These are phyloP conservation scores for Amphimedon queenslandica DNA, from an alignment of 37 sponge, comb jelly and placozoan species.

Conservation along the genomic window DNA sequence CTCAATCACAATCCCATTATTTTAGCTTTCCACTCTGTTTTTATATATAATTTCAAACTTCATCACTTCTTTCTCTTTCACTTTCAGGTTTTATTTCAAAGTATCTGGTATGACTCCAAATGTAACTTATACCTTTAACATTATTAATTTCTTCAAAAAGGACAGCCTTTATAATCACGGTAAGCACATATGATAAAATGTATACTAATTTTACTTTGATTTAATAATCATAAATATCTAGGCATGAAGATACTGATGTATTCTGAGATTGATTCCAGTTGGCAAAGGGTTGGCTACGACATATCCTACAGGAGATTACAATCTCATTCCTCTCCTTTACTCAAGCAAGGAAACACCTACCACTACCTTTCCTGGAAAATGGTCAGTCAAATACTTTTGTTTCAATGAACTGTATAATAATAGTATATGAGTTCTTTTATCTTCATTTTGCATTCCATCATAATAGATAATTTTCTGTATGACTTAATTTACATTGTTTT, in stretches of 20 bases:
- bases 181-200: conserved; percentile 5
- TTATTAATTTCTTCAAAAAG: conserved; percentile 64
- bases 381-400: too few species aligned
- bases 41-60: too few species aligned
- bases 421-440: too few species aligned
- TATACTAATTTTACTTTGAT: not conserved
- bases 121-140: conserved; percentile 74
- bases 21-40: too few species aligned
- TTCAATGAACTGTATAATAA: too few species aligned
- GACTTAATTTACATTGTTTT: not conserved
- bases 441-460: too few species aligned
- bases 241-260: conserved; percentile 87
- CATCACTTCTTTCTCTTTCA: not conserved
- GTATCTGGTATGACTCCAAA: conserved; percentile 53
- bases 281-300: conserved; percentile 68
- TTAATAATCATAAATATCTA: not conserved
- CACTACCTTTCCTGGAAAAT: conserved; percentile 50
- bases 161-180: conserved; percentile 85
- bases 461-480: too few species aligned
- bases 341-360: not conserved
- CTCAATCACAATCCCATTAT: too few species aligned
- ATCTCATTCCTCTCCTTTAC: not conserved
- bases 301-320: conserved; percentile 39
- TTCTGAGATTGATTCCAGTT: conserved; percentile 64
- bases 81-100: conserved; percentile 57